A percentile compares a stretch with the other conserved stretches of the same genome.
phyloP scores from a whole-genome alignment of 1,140 invertebrate species.

The Drosophila micromelanica region DNA sequence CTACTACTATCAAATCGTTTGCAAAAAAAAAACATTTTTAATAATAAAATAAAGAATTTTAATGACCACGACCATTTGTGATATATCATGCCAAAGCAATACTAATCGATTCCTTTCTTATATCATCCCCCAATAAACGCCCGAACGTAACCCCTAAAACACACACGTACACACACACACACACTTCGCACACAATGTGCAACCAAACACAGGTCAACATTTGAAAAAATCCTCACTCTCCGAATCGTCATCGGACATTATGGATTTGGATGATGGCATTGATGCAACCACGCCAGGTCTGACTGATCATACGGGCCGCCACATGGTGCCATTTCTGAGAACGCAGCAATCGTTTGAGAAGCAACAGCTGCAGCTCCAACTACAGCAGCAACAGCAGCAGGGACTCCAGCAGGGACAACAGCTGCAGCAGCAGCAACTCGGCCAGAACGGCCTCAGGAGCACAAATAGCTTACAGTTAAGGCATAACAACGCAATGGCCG shows the following conservation, averaged over 20 bases:
- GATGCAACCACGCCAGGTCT: constrained; percentile 89
- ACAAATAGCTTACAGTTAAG: constrained; percentile 93
- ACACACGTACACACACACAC: constrained; percentile 21
- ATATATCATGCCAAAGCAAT: constrained; percentile 29
- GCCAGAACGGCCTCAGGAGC: constrained; percentile 86
- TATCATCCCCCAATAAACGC: constrained; percentile 31
- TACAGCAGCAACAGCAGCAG: constrained; percentile 69
- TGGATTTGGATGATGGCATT: constrained; percentile 96
- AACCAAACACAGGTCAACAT: constrained; percentile 89
- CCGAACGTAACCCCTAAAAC: constrained; percentile 20
- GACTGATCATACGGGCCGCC: constrained; percentile 84
- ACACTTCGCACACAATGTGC: constrained; percentile 8
- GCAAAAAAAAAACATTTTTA: constrained; percentile 9
- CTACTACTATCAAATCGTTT: constrained; percentile 35
- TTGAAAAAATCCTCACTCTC: constrained; percentile 95
- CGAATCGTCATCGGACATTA: constrained; percentile 97
- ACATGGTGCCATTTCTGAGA: constrained; percentile 84
- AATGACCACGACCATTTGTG: constrained; percentile 24
- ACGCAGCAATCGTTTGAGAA: constrained; percentile 83
- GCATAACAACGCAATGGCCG: constrained; percentile 90
- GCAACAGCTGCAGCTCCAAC: constrained; percentile 76
- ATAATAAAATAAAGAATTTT: neutral
- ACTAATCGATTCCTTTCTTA: constrained; percentile 53
- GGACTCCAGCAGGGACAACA: constrained; percentile 68
- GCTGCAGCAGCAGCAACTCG: constrained; percentile 56